Evolutionary conservation across 64 coral and sea anemone genomes (phyloP), one percentile per base, ranked within the genome.

Genomic region (Porites lutea): DNA sequence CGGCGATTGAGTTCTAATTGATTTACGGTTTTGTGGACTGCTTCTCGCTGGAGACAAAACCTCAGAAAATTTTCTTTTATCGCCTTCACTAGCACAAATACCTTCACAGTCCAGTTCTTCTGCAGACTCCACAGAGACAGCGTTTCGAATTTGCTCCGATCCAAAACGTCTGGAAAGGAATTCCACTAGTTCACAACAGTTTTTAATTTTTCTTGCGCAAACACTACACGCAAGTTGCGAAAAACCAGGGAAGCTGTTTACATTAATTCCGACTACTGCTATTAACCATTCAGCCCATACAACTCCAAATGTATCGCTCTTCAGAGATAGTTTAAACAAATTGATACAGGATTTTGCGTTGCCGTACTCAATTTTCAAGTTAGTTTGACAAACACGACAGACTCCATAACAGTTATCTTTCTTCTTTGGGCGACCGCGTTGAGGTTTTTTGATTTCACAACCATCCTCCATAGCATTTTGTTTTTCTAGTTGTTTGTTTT

Each of bases 181-280:
- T 70, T 70, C 67, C 20, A 70, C 7, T 8, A 70, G 67, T 21
- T 70, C 67, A 21, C 67, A 70, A 70, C 19, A 22, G 22, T 70
- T 70, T 70, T 70, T 70, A 9, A 70, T 70, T 70, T 70, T 70
- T 22, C 20, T 70, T 19, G 27, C 19, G 43, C 71, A 73, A 44
- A 70, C 66, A 70, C 23, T 27, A 44, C 71, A 73, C 44, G 43
- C 71, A 73, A 73, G 71, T 73, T 73, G 71, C 71, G 1, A 73
- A 73, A 43, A 48, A 2, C 71, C 20, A 27, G 46, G 5, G 45
- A 12, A 73, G 37, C 46, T 44, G 45, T 45, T 73, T 27, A 73
- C 23, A 27, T 27, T 73, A 44, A 73, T 73, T 73, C 71, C 71
- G 0, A 43, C 3, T 73, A 46, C 14, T 46, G 48, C 46, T 44